phyloP scores from a whole-genome alignment of 2,888 invertebrate species.

The Acanthopleura granulata region DNA sequence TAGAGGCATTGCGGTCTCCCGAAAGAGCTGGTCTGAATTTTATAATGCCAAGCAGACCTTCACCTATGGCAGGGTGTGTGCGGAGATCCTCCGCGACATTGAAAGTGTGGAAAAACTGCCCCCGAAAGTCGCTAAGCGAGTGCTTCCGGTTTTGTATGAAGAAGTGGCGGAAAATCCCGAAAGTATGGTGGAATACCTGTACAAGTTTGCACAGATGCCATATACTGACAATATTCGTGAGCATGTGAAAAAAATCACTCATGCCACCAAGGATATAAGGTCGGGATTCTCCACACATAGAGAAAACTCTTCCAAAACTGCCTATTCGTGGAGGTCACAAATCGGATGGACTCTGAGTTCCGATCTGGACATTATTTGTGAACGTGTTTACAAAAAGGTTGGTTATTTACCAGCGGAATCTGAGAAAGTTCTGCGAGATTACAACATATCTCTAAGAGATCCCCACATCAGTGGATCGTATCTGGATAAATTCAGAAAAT shows the following conservation, averaged over 20 bases:
- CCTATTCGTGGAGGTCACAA: conserved; percentile 1
- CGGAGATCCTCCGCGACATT: conserved; percentile 14
- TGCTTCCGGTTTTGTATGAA: conserved; percentile 11
- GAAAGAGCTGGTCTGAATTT: background rate
- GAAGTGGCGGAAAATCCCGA: conserved; percentile 10
- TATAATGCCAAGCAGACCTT: background rate
- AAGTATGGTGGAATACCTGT: background rate
- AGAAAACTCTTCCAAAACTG: background rate
- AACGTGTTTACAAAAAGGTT: background rate
- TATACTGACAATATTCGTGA: background rate
- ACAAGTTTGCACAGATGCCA: background rate
- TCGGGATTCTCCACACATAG: background rate
- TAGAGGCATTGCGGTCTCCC: background rate
- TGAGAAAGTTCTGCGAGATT: background rate
- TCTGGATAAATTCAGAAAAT: background rate
- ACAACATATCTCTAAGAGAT: background rate
- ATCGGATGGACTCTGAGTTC: background rate
- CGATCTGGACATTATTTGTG: background rate
- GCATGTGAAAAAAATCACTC: background rate
- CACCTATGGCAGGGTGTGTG: conserved; percentile 5
- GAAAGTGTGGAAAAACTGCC: background rate
- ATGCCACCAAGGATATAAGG: background rate
- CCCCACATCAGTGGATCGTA: background rate
- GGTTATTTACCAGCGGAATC: background rate
- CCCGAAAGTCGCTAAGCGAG: background rate